A percentile compares a stretch with the other conserved stretches of the same genome.
phyloP scores from a whole-genome alignment of 2,888 invertebrate genomes.

The Microchrysa polita region DNA sequence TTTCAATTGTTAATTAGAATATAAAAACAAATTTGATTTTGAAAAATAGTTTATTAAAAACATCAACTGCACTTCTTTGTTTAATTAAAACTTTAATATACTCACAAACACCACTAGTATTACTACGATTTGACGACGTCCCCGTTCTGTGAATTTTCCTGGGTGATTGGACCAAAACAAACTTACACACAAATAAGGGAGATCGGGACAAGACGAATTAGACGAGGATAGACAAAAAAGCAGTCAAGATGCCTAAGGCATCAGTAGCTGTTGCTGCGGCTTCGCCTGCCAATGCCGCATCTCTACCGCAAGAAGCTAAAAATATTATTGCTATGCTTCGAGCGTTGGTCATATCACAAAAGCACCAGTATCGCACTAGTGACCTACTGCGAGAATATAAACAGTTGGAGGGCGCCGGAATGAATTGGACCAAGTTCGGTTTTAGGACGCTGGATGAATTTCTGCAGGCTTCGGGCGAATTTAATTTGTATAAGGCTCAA shows the following conservation, averaged over 20 bases:
- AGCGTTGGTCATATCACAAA: slow-evolving; percentile 55
- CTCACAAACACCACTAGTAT: neutral
- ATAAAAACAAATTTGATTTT: neutral
- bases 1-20: neutral
- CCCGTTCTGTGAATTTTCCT: neutral
- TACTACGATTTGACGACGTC: neutral
- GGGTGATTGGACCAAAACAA: too few species aligned
- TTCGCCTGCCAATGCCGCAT: too few species aligned
- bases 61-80: slow-evolving; percentile 7
- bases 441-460: slow-evolving; percentile 70
- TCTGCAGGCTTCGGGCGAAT: slow-evolving; percentile 70
- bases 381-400: slow-evolving; percentile 70
- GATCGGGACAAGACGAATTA: too few species aligned
- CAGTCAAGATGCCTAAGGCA: slow-evolving; percentile 16
- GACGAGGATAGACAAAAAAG: too few species aligned
- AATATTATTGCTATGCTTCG: slow-evolving; percentile 57
- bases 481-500: slow-evolving; percentile 65
- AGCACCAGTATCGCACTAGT: slow-evolving; percentile 57
- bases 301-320: slow-evolving; percentile 46
- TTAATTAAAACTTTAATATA: slow-evolving; percentile 17
- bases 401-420: slow-evolving; percentile 70
- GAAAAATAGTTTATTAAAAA: too few species aligned
- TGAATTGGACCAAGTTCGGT: slow-evolving; percentile 72
- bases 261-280: neutral
- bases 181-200: too few species aligned